Base-by-base conservation (phyloP, 1,140 invertebrate genomes). In the Heliothis subflexa region DNA sequence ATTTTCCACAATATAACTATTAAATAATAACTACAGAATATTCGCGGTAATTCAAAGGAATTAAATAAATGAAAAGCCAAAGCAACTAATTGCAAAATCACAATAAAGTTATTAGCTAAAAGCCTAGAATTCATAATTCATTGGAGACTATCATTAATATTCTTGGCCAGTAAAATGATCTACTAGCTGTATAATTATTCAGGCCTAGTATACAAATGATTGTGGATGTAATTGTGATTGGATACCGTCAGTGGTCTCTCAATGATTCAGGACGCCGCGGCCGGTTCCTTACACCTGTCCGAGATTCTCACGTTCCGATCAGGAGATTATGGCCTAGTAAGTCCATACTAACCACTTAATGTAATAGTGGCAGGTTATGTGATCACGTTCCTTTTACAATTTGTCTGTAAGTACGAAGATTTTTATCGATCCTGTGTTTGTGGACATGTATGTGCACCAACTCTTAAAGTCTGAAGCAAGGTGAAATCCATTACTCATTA, bases 251-350 rank as follows among this genome's bases (percentile, higher is more conserved):
- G 11, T 16, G 18, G 14, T 5, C 7, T 50, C 50, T 71, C 25
- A 61, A 14, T 28, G 18, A 81, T 66, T 70, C 57, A 77, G 68
- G 49, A 52, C 73, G 54, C 50, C 14, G 55, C 28, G 40, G 72
- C 71, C 61, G 52, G 59, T 54, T 61, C 55, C 57, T 57, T 80
- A 61, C 81, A 83, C 81, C 81, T 83, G 81, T 80, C 76, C 64
- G 57, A 66, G 75, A 72, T 83, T 83, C 81, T 64, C 57, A 75
- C 73, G 73, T 54, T 74, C 78, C 21, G 47, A 64, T 21, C 21
- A 40, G 55, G 47, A 61, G 57, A 75, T 75, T 75, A 75, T 52
- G 47, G 45, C 21, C 59, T 28, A 28, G 49, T 50, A 3, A 13
- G 33, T 59, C 71, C 57, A 45, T 61, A 18, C 28, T 16, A 49